A percentile compares a stretch with the other conserved stretches of the same genome.
Conservation (phyloP, 2,113 vertebrate genomes). For the Elanoides forficatus region DNA sequence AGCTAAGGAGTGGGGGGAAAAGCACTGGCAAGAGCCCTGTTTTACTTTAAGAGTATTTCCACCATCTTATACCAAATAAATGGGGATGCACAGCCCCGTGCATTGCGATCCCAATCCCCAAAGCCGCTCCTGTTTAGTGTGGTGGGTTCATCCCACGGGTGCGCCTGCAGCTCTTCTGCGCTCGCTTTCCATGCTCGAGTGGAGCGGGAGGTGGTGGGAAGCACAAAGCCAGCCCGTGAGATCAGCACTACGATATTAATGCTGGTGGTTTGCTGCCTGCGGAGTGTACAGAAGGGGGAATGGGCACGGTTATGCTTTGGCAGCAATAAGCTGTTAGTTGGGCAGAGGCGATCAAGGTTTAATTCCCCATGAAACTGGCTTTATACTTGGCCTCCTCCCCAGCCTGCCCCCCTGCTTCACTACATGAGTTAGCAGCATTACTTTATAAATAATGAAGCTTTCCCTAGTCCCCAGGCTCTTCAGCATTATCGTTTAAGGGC, state of each 20-base stretch:
- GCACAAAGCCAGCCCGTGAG: too few species aligned
- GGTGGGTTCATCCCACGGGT: neutral
- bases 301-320: neutral
- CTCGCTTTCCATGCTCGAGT: neutral
- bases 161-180: neutral
- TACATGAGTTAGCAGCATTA: rapidly evolving
- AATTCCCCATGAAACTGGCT: neutral
- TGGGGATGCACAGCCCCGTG: neutral
- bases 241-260: too few species aligned
- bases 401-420: too few species aligned
- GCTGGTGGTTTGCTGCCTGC: neutral
- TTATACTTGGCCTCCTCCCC: neutral
- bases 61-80: neutral
- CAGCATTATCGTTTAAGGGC: rapidly evolving
- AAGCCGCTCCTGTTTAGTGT: neutral
- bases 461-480: neutral
- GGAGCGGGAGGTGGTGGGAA: neutral
- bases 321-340: neutral
- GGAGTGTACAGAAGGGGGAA: neutral
- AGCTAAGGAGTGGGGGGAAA: too few species aligned
- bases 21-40: neutral
- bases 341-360: neutral
- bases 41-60: neutral
- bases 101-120: too few species aligned
- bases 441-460: neutral